phyloP scores from a whole-genome alignment of 2,888 invertebrate genomes.

The Hirtodrosophila duncani region DNA sequence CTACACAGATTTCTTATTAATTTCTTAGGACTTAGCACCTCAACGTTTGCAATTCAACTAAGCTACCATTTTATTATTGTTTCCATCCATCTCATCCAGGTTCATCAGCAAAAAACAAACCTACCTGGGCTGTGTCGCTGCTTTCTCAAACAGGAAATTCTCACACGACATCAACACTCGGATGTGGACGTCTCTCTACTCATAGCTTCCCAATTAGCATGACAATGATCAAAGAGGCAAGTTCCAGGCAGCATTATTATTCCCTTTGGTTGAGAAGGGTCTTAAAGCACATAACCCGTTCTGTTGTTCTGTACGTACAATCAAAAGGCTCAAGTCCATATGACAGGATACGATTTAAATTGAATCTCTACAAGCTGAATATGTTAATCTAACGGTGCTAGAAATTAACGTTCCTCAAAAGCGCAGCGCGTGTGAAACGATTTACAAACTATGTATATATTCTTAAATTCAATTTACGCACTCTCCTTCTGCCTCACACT shows the following conservation, averaged over 20 bases:
- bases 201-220: slow-evolving; percentile 54
- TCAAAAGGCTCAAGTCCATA: slow-evolving; percentile 27
- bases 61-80: no score
- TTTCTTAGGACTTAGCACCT: no score
- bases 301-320: slow-evolving; percentile 25
- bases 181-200: slow-evolving; percentile 10
- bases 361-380: slow-evolving; percentile 29
- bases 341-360: slow-evolving; percentile 63
- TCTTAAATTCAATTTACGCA: slow-evolving; percentile 42
- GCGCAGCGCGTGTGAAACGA: slow-evolving; percentile 60
- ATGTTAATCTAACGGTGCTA: slow-evolving; percentile 22
- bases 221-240: slow-evolving; percentile 47
- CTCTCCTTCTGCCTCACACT: slow-evolving; percentile 3
- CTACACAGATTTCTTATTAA: no score
- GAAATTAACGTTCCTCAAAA: slow-evolving; percentile 28
- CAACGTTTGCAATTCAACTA: no score
- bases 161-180: slow-evolving; percentile 8
- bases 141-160: slow-evolving; percentile 22
- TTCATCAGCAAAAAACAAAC: no score
- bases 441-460: slow-evolving; percentile 22
- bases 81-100: no score
- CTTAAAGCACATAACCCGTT: slow-evolving; percentile 45
- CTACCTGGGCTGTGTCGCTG: no score
- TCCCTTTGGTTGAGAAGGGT: background rate
- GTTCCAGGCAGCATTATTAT: slow-evolving; percentile 40